Evolutionary conservation across 2,888 invertebrate species (phyloP).

Genomic region (Dicyrtomina minuta): DNA sequence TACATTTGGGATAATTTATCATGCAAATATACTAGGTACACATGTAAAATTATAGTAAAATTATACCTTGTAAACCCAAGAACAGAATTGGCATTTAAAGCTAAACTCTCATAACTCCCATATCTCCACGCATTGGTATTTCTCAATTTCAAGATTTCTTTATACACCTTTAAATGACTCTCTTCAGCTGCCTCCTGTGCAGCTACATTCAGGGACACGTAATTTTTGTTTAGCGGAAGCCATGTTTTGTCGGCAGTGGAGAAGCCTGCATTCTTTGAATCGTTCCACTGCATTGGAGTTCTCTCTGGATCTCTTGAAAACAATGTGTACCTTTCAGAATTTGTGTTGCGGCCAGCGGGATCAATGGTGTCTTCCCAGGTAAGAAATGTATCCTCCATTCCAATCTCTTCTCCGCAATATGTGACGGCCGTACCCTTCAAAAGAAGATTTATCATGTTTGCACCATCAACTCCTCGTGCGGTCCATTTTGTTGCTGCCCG

Average conservation of each 20-base stretch:
- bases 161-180: conserved; percentile 53
- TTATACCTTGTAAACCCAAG: conserved; percentile 8
- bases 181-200: conserved; percentile 46
- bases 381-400: conserved; percentile 39
- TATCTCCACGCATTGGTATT: conserved; percentile 58
- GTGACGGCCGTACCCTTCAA: conserved; percentile 61
- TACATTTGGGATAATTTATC: too few relatives aligned
- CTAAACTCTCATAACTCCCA: conserved; percentile 59
- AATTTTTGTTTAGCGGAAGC: conserved; percentile 44
- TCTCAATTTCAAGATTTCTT: conserved; percentile 46
- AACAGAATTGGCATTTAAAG: conserved; percentile 56
- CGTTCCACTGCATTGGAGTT: conserved; percentile 80
- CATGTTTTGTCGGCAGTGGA: conserved; percentile 3
- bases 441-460: conserved; percentile 77
- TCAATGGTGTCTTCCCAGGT: conserved; percentile 57
- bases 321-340: conserved; percentile 62
- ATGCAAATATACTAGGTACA: too few relatives aligned
- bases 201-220: conserved; percentile 54
- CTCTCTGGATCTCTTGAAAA: conserved; percentile 70
- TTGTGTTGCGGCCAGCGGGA: conserved; percentile 67
- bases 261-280: conserved; percentile 63
- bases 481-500: conserved; percentile 73
- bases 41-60: too few relatives aligned
- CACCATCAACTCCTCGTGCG: conserved; percentile 61
- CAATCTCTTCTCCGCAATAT: conserved; percentile 49